Conservation (phyloP, 2,113 vertebrate genomes). For the Hystrix cristata region DNA sequence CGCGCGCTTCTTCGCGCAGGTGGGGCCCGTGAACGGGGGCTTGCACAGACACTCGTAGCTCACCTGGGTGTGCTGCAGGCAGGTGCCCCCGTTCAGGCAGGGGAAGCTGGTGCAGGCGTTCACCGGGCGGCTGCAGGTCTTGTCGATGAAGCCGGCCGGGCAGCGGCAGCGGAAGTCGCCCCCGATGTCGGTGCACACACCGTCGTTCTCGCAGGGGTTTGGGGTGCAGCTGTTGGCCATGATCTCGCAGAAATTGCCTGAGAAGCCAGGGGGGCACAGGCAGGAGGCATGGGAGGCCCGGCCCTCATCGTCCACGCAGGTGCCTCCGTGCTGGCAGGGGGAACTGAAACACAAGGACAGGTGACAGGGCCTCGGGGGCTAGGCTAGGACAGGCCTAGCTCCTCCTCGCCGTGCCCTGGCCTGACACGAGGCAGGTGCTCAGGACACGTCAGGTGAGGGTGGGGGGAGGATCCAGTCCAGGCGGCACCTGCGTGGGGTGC, state of each 20-base stretch:
- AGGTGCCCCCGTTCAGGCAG: slow-evolving; percentile 93
- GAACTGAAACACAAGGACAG: slow-evolving; percentile 87
- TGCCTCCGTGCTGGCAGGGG: slow-evolving; percentile 96
- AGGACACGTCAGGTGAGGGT: rapidly evolving
- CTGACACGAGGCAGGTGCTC: background rate
- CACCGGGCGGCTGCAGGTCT: slow-evolving; percentile 90
- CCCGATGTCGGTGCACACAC: slow-evolving; percentile 91
- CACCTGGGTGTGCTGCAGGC: slow-evolving; percentile 88
- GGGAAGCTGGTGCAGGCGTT: slow-evolving; percentile 87
- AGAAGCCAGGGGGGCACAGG: slow-evolving; percentile 92
- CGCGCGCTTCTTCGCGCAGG: slow-evolving; percentile 87
- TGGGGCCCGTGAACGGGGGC: slow-evolving; percentile 90
- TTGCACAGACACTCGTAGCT: slow-evolving; percentile 92
- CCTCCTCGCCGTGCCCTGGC: too few relatives aligned
- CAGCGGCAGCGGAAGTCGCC: slow-evolving; percentile 92
- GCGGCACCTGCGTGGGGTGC: background rate
- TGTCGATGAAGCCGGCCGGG: slow-evolving; percentile 90
- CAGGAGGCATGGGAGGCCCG: slow-evolving; percentile 90
- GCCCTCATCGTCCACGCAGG: slow-evolving; percentile 90
- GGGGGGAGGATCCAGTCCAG: background rate
- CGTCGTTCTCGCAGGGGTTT: slow-evolving; percentile 94
- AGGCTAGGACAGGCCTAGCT: background rate
- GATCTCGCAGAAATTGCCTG: slow-evolving; percentile 94
- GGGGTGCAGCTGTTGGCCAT: slow-evolving; percentile 91
- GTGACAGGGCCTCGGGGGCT: background rate